Evolutionary conservation across 2,888 invertebrate genomes (phyloP), one percentile per base, ranked within the genome.

Genomic region (Cephonodes hylas): DNA sequence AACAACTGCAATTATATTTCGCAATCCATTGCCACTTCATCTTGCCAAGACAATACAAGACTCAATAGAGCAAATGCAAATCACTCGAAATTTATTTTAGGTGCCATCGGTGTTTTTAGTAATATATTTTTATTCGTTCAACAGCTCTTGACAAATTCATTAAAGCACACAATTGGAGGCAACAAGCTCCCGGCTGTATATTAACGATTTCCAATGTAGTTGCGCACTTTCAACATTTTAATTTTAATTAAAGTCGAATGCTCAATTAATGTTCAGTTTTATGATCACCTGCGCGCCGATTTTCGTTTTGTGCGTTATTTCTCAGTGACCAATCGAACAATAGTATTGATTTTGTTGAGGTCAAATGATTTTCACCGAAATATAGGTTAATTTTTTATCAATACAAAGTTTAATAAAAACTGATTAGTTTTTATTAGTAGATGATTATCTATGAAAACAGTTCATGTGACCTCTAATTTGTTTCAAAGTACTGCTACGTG

Each of bases 201-300:
- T 53, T 53, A 53, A 53, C 18, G 53, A 53, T 53, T 48, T 48
- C 10, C 53, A 53, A 48, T 38, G 31, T 25, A 34, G 46, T 38
- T n/a, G 38, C 5, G 38, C 38, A 57, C 34, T 38, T 31, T 23
- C 42, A 58, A 34, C 57, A 58, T 58, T 58, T 57, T 57, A 57
- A 34, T 57, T 57, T 57, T 57, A 38, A 57, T 57, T 58, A 58
- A 38, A 42, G 23, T 42, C 57, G 57, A 42, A 58, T 18, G 53
- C 53, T 53, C 53, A 53, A 53, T 53, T 53, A 53, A 27, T 27
- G 53, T 53, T 18, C 53, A 53, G 53, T 53, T 53, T 53, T 31
- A 31, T 53, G 18, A 53, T 27, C 27, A 53, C 27, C 53, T 53
- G 53, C n/a, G 31, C 18, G 18, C 53, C 48, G 25, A 27, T 27